Evolutionary conservation across 92 coral and sea anemone species (phyloP).

Genomic region (Palythoa caribaeorum): DNA sequence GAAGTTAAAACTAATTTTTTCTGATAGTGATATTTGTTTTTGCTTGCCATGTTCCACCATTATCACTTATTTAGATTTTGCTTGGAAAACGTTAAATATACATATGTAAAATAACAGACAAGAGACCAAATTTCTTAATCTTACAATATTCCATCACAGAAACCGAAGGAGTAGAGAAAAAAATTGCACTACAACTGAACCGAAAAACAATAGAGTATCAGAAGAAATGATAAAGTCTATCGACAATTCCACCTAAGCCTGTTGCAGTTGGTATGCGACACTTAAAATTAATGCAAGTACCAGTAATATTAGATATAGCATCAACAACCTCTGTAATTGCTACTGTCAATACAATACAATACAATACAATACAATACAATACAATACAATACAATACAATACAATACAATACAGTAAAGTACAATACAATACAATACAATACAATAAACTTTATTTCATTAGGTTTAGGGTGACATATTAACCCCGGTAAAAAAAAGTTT

Average conservation of each 20-base stretch:
- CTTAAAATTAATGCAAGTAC: neutral
- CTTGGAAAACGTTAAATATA: no score
- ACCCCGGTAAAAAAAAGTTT: no score
- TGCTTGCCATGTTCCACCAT: no score
- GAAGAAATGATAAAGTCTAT: neutral
- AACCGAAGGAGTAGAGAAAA: neutral
- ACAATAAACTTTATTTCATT: no score
- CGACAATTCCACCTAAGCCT: neutral
- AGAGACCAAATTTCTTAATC: neutral
- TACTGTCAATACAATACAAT: neutral
- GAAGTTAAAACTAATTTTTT: no score
- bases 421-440: no score
- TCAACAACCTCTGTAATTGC: neutral
- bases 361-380: no score
- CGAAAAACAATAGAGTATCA: neutral
- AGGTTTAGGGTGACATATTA: no score
- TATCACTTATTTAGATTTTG: no score
- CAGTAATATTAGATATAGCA: neutral
- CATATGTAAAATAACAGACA: neutral
- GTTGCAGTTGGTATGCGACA: neutral
- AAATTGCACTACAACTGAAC: neutral
- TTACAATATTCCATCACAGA: neutral
- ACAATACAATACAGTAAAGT: no score
- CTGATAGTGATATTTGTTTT: no score
- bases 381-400: no score